These are phyloP conservation scores for Toxonevra muliebris DNA, from an alignment of 2,888 invertebrate species.

Conservation along the genomic window DNA sequence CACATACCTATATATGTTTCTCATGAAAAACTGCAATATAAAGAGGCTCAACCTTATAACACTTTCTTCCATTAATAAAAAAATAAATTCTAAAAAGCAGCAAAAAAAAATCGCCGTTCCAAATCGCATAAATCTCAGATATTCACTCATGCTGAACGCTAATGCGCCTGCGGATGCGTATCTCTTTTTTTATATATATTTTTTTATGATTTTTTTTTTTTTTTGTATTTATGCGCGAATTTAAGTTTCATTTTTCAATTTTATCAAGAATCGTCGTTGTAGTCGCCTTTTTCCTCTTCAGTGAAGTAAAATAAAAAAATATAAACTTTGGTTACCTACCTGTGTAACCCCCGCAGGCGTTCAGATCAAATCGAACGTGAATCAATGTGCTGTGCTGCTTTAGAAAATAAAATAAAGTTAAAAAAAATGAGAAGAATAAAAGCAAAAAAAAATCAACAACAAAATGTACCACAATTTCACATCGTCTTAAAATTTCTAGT, in stretches of 20 bases:
- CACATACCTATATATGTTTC: too few species aligned
- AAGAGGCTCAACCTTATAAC: too few species aligned
- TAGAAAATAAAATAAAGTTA: not conserved
- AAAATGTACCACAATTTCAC: too few species aligned
- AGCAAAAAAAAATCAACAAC: too few species aligned
- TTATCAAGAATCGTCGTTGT: constrained; percentile 12
- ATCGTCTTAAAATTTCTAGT: too few species aligned
- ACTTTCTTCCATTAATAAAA: constrained; percentile 13
- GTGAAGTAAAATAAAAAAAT: not conserved
- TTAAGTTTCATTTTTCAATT: constrained; percentile 19
- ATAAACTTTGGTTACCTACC: not conserved
- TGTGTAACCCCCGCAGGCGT: not conserved
- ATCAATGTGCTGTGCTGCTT: constrained; percentile 1
- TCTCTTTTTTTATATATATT: not conserved
- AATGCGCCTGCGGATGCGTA: not conserved
- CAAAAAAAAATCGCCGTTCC: constrained; percentile 1
- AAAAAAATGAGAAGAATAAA: too few species aligned
- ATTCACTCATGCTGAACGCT: too few species aligned
- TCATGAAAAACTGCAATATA: too few species aligned
- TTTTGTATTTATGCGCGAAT: constrained; percentile 6
- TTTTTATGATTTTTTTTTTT: too few species aligned
- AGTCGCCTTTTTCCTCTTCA: not conserved
- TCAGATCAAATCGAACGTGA: not conserved
- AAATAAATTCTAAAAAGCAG: constrained; percentile 12
- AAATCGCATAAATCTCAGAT: not conserved